Conservation (phyloP, 1,140 invertebrate genomes). For the Cyrtorhinus lividipennis region DNA sequence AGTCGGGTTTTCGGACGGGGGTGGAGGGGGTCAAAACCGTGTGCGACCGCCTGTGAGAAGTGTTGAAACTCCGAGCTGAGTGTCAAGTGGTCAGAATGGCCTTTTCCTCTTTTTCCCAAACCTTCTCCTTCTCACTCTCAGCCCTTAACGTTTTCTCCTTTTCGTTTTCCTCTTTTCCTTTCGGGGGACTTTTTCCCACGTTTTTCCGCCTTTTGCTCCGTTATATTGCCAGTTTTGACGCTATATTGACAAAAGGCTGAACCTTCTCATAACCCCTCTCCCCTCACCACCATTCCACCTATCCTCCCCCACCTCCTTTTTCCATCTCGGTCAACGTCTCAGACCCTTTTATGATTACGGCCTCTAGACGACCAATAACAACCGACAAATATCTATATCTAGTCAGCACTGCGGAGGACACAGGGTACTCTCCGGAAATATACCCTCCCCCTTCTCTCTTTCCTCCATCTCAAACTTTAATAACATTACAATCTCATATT, state of each 20-base stretch:
- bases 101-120: no score
- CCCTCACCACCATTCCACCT: background rate
- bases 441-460: no score
- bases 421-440: no score
- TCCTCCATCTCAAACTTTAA: no score
- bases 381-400: constrained; percentile 14
- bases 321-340: background rate
- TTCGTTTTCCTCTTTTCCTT: no score
- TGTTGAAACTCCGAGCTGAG: background rate
- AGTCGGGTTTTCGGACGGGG: background rate
- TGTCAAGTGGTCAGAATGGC: constrained; percentile 12
- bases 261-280: constrained; percentile 8
- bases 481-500: no score
- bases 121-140: background rate
- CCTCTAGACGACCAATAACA: constrained; percentile 8
- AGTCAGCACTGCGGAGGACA: constrained; percentile 11
- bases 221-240: constrained; percentile 12
- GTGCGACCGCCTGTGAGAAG: background rate
- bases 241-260: constrained; percentile 11
- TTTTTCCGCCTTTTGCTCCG: background rate
- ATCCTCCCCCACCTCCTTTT: background rate
- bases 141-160: no score
- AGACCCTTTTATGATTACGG: constrained; percentile 3
- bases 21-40: background rate
- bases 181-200: no score